Base-by-base conservation (phyloP, 2,888 invertebrate genomes). In the Patella caerulea region DNA sequence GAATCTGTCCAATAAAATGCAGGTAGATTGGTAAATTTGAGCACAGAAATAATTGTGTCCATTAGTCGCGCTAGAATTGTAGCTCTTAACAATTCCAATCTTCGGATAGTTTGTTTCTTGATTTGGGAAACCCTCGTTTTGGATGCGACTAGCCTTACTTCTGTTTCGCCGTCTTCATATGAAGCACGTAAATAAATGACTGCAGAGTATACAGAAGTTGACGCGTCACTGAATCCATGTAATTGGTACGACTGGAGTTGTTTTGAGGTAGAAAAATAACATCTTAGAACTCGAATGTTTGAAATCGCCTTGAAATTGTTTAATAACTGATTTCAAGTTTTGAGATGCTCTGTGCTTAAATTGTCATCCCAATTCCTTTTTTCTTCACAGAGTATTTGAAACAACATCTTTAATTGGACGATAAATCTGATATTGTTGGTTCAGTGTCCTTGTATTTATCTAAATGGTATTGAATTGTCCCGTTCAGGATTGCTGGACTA, bases 211-310 rank as follows among this genome's bases (percentile, higher is more conserved):
- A 19, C 59, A 12, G 56, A 56, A 15, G 3, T n/a, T 14, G 56
- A 56, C 17, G 56, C 56, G 7, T 56, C 56, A 56, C 56, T 56
- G n/a, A 56, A 56, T 56, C 56, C 56, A n/a, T 56, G 56, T n/a
- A 56, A 56, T 56, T 56, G 56, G 7, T 56, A 56, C 3, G 15
- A 17, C 7, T 15, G 15, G 3, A 14, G 17, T 15, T 56, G 17
- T 17, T n/a, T 56, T 56, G 56, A 11, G 15, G n/a, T 7, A 15
- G 56, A n/a, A 56, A 17, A n/a, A 56, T n/a, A 56, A 56, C 59
- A 59, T 59, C 59, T 59, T n/a, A 19, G 59, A 59, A 59, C 59
- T 19, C 15, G 59, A 59, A 59, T 59, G n/a, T 59, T 59, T 19
- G 19, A n/a, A 59, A 59, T 59, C 19, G 59, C 59, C 1, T n/a